Base-by-base conservation (phyloP, 1,140 invertebrate genomes). In the Neodiprion lecontei region DNA sequence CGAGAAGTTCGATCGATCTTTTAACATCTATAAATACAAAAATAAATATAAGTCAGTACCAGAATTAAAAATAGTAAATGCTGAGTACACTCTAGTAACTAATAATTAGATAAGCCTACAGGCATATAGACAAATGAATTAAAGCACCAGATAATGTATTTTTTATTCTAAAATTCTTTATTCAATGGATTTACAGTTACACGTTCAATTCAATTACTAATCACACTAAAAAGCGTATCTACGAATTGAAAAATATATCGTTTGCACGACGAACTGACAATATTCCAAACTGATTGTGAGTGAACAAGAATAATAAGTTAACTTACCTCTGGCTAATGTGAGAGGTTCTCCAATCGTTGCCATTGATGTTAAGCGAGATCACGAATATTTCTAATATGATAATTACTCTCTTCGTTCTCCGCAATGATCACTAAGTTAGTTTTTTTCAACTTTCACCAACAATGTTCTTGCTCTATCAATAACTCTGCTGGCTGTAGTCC, bases 1-100 rank as follows among this genome's bases (percentile, higher is more conserved):
- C 97, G 67, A 99, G 87, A 28, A 99, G 89, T 87, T 99, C 97
- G 79, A 99, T 94, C 7, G 97, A 97, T 86, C 97, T 90, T 89
- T 97, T 97, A 67, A 99, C 95, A 91, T 99, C 98, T 96, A 84
- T 40, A 40, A 91, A 90, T 80, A 48, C 72, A 72, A 67, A 50
- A 72, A 67, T 12, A 65, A 49, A 74, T 23, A 68, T 48, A 69
- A 73, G 65, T 65, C 47, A n/a, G 14, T 3, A 40, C 49, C 28
- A 77, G 47, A 28, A 17, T 9, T 1, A 70, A 61, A 47, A 53
- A 68, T 50, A 71, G n/a, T 11, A 48, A 28, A 1, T 72, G 23
- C 3, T 69, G 28, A 40, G 5, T 40, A 40, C 0, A 10, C 67
- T n/a, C 69, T 75, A 75, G 28, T 53, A 72, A 5, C 68, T 69